Evolutionary conservation across 1,140 invertebrate genomes (phyloP).

Genomic region (Kradibia gibbosae): DNA sequence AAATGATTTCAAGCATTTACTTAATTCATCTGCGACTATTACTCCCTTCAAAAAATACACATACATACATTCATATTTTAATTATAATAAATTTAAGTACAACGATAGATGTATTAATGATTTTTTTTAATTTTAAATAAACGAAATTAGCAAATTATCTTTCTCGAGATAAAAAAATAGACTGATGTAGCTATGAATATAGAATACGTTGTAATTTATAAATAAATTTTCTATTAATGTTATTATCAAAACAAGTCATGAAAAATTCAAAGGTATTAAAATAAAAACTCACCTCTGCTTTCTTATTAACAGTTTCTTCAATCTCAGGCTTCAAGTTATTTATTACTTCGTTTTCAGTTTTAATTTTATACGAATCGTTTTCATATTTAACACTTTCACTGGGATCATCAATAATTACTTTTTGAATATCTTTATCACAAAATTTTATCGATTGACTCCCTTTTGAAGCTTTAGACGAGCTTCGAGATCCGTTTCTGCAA

Average conservation of each 20-base stretch:
- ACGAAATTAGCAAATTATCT: too few species aligned
- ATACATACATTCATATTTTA: background rate
- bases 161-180: too few species aligned
- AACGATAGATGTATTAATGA: too few species aligned
- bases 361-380: background rate
- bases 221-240: too few species aligned
- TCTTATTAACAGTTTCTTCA: background rate
- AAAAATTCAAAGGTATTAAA: slow-evolving; percentile 10
- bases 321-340: background rate
- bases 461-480: slow-evolving; percentile 38
- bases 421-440: slow-evolving; percentile 52
- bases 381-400: background rate
- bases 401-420: background rate
- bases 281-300: slow-evolving; percentile 28
- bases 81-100: too few species aligned
- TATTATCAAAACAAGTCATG: too few species aligned
- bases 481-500: slow-evolving; percentile 4
- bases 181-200: too few species aligned
- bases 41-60: slow-evolving; percentile 14
- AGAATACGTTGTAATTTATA: too few species aligned
- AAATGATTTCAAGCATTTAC: background rate
- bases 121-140: too few species aligned
- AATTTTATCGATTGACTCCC: slow-evolving; percentile 48
- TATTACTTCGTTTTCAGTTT: background rate
- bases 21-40: background rate